A percentile compares a stretch with the other conserved stretches of the same genome.
phyloP scores from a whole-genome alignment of 2,113 vertebrate genomes.

The Camelus dromedarius region DNA sequence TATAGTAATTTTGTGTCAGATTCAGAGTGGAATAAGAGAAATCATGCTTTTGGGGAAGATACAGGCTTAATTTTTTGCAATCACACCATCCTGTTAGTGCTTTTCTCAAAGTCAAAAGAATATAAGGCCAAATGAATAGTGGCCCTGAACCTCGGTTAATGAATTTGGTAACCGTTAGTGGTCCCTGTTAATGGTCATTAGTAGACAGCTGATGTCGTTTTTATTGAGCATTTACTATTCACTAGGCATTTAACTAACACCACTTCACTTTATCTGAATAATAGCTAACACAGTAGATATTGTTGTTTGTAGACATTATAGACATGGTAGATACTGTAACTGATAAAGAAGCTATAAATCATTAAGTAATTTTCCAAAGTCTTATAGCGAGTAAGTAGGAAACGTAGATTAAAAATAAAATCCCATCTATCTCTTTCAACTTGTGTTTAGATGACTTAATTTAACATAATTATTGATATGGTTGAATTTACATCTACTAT shows the following conservation, averaged over 20 bases:
- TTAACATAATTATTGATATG: slow-evolving; percentile 29
- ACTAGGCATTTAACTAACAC: not conserved
- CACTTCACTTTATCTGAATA: not conserved
- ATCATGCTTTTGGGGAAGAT: not conserved
- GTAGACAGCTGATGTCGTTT: not conserved
- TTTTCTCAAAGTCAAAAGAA: slow-evolving; percentile 48
- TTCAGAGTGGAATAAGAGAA: slow-evolving; percentile 21
- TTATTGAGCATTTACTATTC: slow-evolving; percentile 24
- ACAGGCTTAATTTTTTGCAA: not conserved
- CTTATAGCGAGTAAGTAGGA: not conserved
- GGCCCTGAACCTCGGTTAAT: not conserved
- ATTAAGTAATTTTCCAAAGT: slow-evolving; percentile 14
- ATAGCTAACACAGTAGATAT: not conserved
- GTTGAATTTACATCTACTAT: not conserved
- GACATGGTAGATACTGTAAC: not conserved
- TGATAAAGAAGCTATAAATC: not conserved
- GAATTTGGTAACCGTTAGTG: slow-evolving; percentile 22
- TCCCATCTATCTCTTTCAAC: not conserved
- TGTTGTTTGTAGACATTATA: not conserved
- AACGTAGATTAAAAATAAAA: not conserved
- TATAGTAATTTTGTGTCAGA: not conserved
- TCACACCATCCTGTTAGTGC: not conserved
- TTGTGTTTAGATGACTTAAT: not conserved
- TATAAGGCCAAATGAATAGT: not conserved
- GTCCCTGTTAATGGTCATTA: slow-evolving; percentile 20